Conservation (phyloP, 2,888 invertebrate species). For the Trachelus stipa region DNA sequence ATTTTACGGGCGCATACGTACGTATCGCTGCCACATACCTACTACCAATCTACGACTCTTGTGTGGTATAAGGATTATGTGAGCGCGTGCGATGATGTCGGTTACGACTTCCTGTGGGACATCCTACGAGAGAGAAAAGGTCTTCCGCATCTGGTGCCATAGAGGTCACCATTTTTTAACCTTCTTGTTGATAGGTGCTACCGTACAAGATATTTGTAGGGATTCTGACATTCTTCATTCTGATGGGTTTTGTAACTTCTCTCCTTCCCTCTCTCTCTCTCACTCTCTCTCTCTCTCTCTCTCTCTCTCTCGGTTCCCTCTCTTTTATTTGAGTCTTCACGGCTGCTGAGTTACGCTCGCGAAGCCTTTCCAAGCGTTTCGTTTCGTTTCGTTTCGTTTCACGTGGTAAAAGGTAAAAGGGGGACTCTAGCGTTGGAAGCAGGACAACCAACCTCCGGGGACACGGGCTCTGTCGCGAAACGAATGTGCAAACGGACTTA, state of each 20-base stretch:
- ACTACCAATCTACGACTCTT: neutral
- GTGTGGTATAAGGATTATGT: neutral
- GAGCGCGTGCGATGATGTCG: neutral
- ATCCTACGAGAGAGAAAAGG: neutral
- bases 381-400: neutral
- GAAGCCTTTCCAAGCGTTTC: neutral
- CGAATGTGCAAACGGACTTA: neutral
- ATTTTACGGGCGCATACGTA: slow-evolving; percentile 35
- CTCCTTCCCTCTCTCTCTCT: neutral
- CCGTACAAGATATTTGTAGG: neutral
- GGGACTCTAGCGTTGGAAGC: neutral
- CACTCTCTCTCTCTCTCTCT: slow-evolving; percentile 6
- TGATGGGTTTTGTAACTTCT: neutral
- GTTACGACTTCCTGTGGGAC: neutral
- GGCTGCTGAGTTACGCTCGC: slow-evolving; percentile 10
- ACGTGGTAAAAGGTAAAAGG: neutral
- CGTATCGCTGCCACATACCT: neutral
- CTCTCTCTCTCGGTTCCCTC: slow-evolving; percentile 13
- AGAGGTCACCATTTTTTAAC: neutral
- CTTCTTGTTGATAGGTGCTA: neutral
- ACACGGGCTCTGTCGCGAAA: neutral
- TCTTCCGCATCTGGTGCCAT: neutral
- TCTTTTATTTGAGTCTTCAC: slow-evolving; percentile 20
- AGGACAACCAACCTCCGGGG: neutral
- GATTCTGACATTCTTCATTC: neutral